Base-by-base conservation (phyloP, 2,888 invertebrate genomes). In the Chouioia cunea region DNA sequence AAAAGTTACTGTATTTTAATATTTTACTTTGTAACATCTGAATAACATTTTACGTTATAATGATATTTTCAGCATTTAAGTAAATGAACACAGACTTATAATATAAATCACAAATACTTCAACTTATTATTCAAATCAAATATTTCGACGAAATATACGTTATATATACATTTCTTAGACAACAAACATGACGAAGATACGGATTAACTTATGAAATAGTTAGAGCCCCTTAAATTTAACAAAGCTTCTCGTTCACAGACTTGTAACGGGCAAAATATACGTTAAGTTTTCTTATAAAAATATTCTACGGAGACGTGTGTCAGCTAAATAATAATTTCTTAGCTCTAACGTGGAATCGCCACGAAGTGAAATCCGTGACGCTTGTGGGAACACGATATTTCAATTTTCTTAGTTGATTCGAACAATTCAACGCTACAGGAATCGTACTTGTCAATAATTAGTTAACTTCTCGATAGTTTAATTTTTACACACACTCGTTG, bases 11-110 rank as follows among this genome's bases (percentile, higher is more conserved):
- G 53, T 73, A 73, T 73, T 71, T 73, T 68, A 53, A 70, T 67
- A 63, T 62, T 56, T 70, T 71, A 48, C 46, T 68, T 73, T 65
- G 54, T 68, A 73, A 73, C 71, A 73, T 73, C 65, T 71, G 68
- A 68, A 68, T 58, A 73, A 71, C 64, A 71, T 48, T 68, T 73
- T 43, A 68, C 70, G 53, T 68, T 73, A 73, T 73, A 73, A 71
- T 71, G 71, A 53, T 63, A 65, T 58, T 71, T 57, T 71, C 27
- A 65, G 57, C 58, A 71, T 71, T 71, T 57, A 60, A 70, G 59
- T 53, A 70, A 68, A 58, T 65, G 70, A 73, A 73, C 71, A 73
- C 73, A 73, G 73, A 68, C 73, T 68, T 73, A 73, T 68, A 70
- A 73, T 60, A 65, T 57, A 73, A 67, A 73, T 73, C 73, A 73